Percentiles rank a stretch among this genome's conserved stretches.
Conservation (phyloP, 2,888 invertebrate genomes). For the Helicoverpa assulta region DNA sequence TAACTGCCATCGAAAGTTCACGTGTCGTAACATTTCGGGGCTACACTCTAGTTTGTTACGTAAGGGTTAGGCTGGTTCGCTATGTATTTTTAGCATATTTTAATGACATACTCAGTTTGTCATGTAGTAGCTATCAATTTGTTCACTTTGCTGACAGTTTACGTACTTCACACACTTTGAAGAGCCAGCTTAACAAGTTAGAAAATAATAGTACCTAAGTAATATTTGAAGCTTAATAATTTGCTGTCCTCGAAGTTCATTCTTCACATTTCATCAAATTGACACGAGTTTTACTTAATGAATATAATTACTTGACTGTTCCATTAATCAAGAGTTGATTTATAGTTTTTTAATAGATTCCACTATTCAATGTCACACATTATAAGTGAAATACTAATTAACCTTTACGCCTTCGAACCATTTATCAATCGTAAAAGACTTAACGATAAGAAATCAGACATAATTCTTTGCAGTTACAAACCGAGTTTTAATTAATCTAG, state of each 20-base stretch:
- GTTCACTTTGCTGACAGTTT: slow-evolving; percentile 27
- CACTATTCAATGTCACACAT: slow-evolving; percentile 17
- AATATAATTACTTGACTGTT: slow-evolving; percentile 9
- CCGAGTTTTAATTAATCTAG: slow-evolving; percentile 36
- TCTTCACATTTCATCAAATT: background rate
- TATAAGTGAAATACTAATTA: slow-evolving; percentile 21
- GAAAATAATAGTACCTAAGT: background rate
- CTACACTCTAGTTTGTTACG: slow-evolving; percentile 51
- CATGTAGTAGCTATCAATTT: slow-evolving; percentile 11
- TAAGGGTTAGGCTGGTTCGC: slow-evolving; percentile 23
- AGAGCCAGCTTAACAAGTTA: background rate
- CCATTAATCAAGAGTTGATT: slow-evolving; percentile 4
- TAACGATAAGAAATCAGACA: slow-evolving; percentile 18
- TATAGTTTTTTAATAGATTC: slow-evolving; percentile 35
- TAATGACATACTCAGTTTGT: slow-evolving; percentile 10
- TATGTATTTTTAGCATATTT: slow-evolving; percentile 35
- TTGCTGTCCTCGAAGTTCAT: background rate
- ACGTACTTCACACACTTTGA: background rate
- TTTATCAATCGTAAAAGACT: slow-evolving; percentile 30
- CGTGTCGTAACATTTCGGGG: slow-evolving; percentile 37
- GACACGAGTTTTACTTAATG: background rate
- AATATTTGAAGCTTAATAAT: background rate
- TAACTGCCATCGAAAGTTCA: slow-evolving; percentile 48
- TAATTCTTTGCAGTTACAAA: background rate
- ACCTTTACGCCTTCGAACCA: slow-evolving; percentile 25